Base-by-base conservation (phyloP, 2,888 invertebrate genomes). In the Eupithecia exiguata region DNA sequence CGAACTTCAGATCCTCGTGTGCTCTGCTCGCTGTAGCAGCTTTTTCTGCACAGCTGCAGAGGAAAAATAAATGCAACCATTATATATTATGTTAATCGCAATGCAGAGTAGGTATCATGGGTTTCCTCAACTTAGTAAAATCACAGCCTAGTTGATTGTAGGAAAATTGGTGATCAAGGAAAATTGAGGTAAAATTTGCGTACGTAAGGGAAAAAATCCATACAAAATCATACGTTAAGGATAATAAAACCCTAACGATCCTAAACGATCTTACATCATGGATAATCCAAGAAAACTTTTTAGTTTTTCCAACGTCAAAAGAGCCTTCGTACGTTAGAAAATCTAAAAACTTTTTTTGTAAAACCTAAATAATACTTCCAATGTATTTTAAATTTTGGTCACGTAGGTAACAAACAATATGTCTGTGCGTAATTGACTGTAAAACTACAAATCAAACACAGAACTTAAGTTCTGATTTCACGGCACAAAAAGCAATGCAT, bases 171-270 rank as follows among this genome's bases (percentile, higher is more conserved):
- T 62, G 18, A 62, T 10, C 5, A 68, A 35, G 68, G 68, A 49
- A 68, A 68, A 36, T n/a, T 43, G 7, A 12, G 4, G 25, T 3
- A 62, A 0, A 5, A 25, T 61, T 61, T 61, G 61, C 7, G 18
- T 30, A 62, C 61, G 61, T 35, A 62, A 18, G 7, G 62, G 62
- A 62, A 62, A 62, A 61, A 61, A 35, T 62, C 14, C 62, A 35
- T 35, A 6, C 6, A 62, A 62, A 62, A 35, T 16, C 18, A 53
- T 53, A 62, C 4, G 30, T 25, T 30, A 2, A 62, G 35, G 35
- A 35, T 62, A 35, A 62, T 62, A 35, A 35, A 35, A 14, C 5
- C 53, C 21, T 12, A 1, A 58, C 1, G 58, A 25, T 21, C 4
- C 10, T 21, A 21, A 58, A 58, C 58, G 21, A 58, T 58, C 58